Conservation (phyloP, 2,888 invertebrate species). For the Parnassius orleans region DNA sequence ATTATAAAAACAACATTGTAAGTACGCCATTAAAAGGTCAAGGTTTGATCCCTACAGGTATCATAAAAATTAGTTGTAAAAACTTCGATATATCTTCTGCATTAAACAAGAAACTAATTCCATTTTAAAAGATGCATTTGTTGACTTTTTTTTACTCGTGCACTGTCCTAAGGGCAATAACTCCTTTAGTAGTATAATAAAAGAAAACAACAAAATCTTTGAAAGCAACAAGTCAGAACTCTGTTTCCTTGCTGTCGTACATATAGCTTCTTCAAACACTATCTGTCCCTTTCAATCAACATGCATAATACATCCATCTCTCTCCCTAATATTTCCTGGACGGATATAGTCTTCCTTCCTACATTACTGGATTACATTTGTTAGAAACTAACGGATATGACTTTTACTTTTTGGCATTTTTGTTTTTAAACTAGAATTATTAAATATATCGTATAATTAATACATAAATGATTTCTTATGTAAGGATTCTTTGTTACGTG, state of each 20-base stretch:
- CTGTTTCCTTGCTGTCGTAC: conserved; percentile 12
- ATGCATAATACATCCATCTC: conserved; percentile 28
- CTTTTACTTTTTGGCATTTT: not conserved
- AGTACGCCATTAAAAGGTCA: too few relatives aligned
- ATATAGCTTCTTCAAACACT: conserved; percentile 13
- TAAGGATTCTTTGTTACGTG: too few relatives aligned
- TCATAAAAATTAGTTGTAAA: too few relatives aligned
- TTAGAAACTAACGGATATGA: conserved; percentile 22
- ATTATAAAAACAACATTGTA: too few relatives aligned
- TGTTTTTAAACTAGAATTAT: not conserved
- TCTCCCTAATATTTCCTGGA: conserved; percentile 34
- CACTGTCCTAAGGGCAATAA: too few relatives aligned
- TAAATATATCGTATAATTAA: too few relatives aligned
- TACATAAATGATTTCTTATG: too few relatives aligned
- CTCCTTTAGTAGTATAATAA: not conserved
- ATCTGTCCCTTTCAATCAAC: conserved; percentile 25
- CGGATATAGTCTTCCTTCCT: conserved; percentile 43
- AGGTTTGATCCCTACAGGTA: too few relatives aligned
- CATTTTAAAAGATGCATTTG: too few relatives aligned
- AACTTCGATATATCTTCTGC: too few relatives aligned
- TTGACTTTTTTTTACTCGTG: too few relatives aligned
- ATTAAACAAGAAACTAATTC: too few relatives aligned
- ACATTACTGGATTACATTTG: conserved; percentile 16
- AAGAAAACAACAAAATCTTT: conserved; percentile 11
- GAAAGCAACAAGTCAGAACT: conserved; percentile 19